Percentiles rank a stretch among this genome's conserved stretches.
These are phyloP conservation scores for Ophion slaviceki DNA, from an alignment of 2,888 invertebrate genomes.

Conservation along the genomic window DNA sequence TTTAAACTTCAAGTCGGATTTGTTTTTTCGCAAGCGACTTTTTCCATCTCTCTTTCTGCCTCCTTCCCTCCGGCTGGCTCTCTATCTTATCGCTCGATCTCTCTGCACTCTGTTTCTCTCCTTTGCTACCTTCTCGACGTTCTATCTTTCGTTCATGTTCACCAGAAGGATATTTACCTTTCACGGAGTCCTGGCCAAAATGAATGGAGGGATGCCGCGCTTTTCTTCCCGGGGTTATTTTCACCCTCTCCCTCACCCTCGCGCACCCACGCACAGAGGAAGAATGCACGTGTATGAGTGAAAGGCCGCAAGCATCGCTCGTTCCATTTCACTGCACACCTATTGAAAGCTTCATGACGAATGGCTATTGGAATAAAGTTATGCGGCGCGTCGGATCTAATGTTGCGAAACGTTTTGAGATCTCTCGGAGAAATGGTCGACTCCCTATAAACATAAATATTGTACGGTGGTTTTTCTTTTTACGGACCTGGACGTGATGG, in stretches of 20 bases:
- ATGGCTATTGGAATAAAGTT: constrained; percentile 81
- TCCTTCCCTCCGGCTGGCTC: neutral
- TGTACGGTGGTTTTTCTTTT: constrained; percentile 12
- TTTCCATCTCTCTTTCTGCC: constrained; percentile 3
- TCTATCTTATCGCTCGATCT: neutral
- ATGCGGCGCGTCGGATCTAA: constrained; percentile 78
- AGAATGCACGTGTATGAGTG: constrained; percentile 17
- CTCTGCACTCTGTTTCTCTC: neutral
- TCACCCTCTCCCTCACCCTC: constrained; percentile 29
- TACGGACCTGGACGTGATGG: neutral
- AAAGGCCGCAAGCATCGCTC: constrained; percentile 60
- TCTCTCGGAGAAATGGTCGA: constrained; percentile 71
- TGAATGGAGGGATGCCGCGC: constrained; percentile 71
- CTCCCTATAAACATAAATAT: constrained; percentile 66
- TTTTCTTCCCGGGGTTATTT: constrained; percentile 49
- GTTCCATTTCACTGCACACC: constrained; percentile 75
- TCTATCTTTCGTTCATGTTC: constrained; percentile 39
- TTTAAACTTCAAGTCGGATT: constrained; percentile 79
- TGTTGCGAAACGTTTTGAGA: constrained; percentile 79
- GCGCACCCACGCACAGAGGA: neutral
- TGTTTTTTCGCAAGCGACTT: constrained; percentile 70
- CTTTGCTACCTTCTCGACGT: constrained; percentile 5
- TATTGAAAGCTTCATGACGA: constrained; percentile 79
- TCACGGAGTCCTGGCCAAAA: constrained; percentile 73
- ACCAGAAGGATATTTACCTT: constrained; percentile 77